phyloP scores from a whole-genome alignment of 2,113 vertebrate genomes.

The Sylvilagus bachmani region DNA sequence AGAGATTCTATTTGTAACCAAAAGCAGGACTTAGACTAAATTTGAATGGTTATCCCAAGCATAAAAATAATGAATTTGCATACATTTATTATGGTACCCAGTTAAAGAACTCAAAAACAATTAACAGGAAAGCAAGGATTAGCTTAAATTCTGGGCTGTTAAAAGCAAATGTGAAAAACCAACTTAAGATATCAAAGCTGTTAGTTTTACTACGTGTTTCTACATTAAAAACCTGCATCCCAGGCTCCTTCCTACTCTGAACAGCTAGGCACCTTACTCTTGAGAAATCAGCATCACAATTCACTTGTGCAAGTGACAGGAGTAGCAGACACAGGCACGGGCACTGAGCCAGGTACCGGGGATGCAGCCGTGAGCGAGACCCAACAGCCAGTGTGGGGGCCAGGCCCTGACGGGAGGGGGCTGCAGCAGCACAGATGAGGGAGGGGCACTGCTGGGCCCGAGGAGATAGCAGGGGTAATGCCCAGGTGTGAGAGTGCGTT shows the following conservation, averaged over 20 bases:
- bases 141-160: conserved; percentile 54
- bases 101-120: conserved; percentile 52
- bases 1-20: conserved; percentile 38
- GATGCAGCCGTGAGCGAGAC: conserved; percentile 10
- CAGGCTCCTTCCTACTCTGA: conserved; percentile 11
- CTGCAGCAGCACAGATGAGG: not conserved
- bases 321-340: conserved; percentile 3
- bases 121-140: conserved; percentile 30
- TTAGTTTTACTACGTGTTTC: conserved; percentile 60
- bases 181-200: conserved; percentile 23
- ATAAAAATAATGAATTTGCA: conserved; percentile 38
- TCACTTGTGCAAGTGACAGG: conserved; percentile 40
- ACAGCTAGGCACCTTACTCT: not conserved
- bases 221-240: not conserved
- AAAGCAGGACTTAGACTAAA: not conserved
- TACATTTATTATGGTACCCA: conserved; percentile 5
- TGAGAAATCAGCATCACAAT: conserved; percentile 46
- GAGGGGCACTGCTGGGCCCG: not conserved
- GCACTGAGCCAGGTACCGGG: not conserved
- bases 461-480: not conserved
- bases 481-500: not conserved
- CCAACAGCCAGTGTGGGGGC: not conserved
- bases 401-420: not conserved
- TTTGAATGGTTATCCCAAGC: conserved; percentile 2
- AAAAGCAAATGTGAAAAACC: conserved; percentile 23